Base-by-base conservation (phyloP, 2,888 invertebrate species). In the Ischnus inquisitorius region DNA sequence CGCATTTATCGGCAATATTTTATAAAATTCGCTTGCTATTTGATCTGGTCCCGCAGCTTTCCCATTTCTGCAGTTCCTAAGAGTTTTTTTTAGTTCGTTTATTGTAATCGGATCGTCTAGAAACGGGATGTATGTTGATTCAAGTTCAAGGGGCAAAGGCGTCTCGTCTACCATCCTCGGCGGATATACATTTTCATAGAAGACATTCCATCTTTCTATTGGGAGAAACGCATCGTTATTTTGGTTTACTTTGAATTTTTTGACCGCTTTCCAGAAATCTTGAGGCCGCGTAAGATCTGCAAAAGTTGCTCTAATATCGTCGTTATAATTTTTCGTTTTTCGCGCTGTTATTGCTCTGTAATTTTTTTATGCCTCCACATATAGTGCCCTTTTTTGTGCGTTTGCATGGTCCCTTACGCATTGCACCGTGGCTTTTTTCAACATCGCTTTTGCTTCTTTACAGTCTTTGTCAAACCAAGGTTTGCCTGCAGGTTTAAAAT, bases 1-100 rank as follows among this genome's bases (percentile, higher is more conserved):
- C 77, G 77, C 64, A 22, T 67, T 57, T 16, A 19, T 22, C 19
- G 67, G 71, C 12, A 84, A 16, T 3, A 19, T 34, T 48, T 81
- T 79, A 16, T 71, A 77, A 10, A 83, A 46, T 34, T 80, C 82
- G 68, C 16, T 51, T 8, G 51, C 19, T 16, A 51, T 19, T 19
- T 51, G 16, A 8, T 51, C 51, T 1, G 51, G 51, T 4, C 51
- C 51, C 16, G 19, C 19, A 8, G 64, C 64, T n/a, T 34, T 64
- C 16, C 34, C 64, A 10, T 16, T 64, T 39, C 39, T 64, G 6
- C n/a, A 1, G 3, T 39, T 64, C 5, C 16, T 39, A 39, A 64
- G 64, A 28, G 16, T 43, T 12, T 65, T 65, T 65, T 51, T 16
- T 5, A 51, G 8, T 19, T 51, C 51, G 51, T 5, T 16, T 0